Conservation (phyloP, 2,888 invertebrate genomes). For the Drosophila ezoana region DNA sequence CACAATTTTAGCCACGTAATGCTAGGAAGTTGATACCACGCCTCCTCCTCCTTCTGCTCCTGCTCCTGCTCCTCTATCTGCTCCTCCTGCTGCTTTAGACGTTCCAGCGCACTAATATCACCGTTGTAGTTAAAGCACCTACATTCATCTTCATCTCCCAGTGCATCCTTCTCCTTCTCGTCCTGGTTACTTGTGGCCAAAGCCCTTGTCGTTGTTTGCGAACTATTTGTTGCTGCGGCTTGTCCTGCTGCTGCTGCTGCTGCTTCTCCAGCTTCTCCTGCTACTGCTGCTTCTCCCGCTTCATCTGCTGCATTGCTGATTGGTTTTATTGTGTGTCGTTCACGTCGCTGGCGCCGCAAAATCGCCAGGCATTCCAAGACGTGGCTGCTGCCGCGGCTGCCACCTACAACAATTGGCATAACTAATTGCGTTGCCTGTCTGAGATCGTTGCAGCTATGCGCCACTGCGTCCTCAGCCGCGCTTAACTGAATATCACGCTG, state of each 20-base stretch:
- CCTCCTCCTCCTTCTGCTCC: conserved; percentile 20
- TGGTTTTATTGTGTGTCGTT: conserved; percentile 63
- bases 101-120: conserved; percentile 79
- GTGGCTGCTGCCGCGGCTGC: conserved; percentile 9
- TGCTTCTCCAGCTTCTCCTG: conserved; percentile 16
- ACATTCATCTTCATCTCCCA: conserved; percentile 70
- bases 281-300: conserved; percentile 14
- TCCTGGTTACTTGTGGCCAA: conserved; percentile 52
- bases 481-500: conserved; percentile 63
- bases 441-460: conserved; percentile 64
- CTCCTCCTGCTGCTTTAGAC: conserved; percentile 28
- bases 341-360: conserved; percentile 67
- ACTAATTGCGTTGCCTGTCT: conserved; percentile 76
- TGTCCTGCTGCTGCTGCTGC: conserved; percentile 11
- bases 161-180: conserved; percentile 41
- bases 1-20: conserved; percentile 76
- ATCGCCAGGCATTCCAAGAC: conserved; percentile 49
- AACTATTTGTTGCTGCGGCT: conserved; percentile 47
- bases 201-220: conserved; percentile 77
- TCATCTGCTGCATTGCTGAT: conserved; percentile 46
- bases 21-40: conserved; percentile 64
- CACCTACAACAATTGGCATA: conserved; percentile 76
- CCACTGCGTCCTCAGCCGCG: conserved; percentile 28
- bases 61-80: background rate
- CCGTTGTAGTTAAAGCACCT: conserved; percentile 83